These are phyloP conservation scores for Ommatoiulus sabulosus DNA, from an alignment of 2,888 invertebrate species.

Conservation along the genomic window DNA sequence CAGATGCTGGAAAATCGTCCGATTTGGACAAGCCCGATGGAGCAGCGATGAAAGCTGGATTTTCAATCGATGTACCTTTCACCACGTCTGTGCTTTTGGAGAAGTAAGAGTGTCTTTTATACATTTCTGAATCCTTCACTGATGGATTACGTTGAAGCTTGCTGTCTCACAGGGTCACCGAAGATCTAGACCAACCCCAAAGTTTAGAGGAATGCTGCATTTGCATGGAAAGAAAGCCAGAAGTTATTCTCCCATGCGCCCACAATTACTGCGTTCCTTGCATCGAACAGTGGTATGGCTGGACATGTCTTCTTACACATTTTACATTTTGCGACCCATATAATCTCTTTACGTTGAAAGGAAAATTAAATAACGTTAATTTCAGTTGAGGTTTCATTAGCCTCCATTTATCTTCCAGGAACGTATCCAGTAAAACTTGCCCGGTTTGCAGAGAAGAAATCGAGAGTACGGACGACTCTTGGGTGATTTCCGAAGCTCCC, in stretches of 20 bases:
- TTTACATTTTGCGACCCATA: too few species aligned
- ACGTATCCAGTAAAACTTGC: conserved; percentile 77
- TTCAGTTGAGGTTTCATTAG: conserved; percentile 11
- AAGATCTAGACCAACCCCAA: conserved; percentile 60
- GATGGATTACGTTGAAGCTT: background rate
- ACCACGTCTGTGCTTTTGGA: conserved; percentile 30
- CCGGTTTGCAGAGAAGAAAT: conserved; percentile 77
- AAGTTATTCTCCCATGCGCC: conserved; percentile 77
- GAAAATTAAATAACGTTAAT: background rate
- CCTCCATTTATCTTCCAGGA: conserved; percentile 69
- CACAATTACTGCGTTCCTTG: conserved; percentile 79
- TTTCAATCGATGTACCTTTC: background rate
- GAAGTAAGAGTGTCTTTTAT: background rate
- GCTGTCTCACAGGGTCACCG: background rate
- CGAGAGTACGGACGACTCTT: conserved; percentile 75
- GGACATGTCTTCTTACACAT: too few species aligned
- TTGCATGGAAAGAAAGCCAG: conserved; percentile 78
- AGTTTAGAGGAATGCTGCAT: conserved; percentile 76
- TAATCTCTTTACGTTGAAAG: too few species aligned
- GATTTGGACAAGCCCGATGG: background rate
- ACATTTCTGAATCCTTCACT: background rate
- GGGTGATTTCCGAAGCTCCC: conserved; percentile 76
- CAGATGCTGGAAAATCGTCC: background rate
- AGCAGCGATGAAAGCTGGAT: background rate
- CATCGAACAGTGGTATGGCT: conserved; percentile 77